Base-by-base conservation (phyloP, 2,888 invertebrate genomes). In the Drosophila neotestacea region DNA sequence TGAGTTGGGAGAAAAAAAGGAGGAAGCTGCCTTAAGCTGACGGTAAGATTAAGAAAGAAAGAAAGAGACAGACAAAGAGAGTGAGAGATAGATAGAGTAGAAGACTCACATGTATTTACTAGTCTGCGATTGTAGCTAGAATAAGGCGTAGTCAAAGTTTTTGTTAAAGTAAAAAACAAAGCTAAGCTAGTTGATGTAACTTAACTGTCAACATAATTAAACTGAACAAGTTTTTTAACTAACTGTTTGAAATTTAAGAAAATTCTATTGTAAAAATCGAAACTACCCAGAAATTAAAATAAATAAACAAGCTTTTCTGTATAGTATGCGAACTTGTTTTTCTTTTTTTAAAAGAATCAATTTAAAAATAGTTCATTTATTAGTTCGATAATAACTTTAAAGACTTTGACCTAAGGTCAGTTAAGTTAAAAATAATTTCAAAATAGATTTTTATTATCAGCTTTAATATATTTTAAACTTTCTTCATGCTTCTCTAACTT, bases 1-100 rank as follows among this genome's bases (percentile, higher is more conserved):
- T 10, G 42, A 10, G 60, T 63, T 66, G 65, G 55, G 52, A 27
- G 10, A 28, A 41, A 28, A 41, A 65, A 63, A 68, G 66, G 61
- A 67, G 72, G 75, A 75, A 80, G 77, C 60, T 74, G 60, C 48
- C 16, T 27, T 27, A 44, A 55, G 30, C 7, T 28, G 34, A 46
- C 10, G 51, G 39, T 16, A n/a, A 41, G 32, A 28, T 27, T 16
- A 22, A 10, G 41, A 10, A 16, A 13, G 30, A 27, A 41, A 28
- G 38, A 27, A 11, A 11, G 32, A 27, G 10, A 34, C 9, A 39
- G 34, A n/a, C 2, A 42, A 32, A 41, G 2, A 50, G 41, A 38
- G 46, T 5, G 9, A 34, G 22, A 54, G 13, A 22, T 13, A 13
- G 11, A 28, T 4, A 11, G 4, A n/a, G n/a, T 32, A 22, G 9